Base-by-base conservation (phyloP, 2,797 vertebrate species). In the Semaprochilodus insignis region DNA sequence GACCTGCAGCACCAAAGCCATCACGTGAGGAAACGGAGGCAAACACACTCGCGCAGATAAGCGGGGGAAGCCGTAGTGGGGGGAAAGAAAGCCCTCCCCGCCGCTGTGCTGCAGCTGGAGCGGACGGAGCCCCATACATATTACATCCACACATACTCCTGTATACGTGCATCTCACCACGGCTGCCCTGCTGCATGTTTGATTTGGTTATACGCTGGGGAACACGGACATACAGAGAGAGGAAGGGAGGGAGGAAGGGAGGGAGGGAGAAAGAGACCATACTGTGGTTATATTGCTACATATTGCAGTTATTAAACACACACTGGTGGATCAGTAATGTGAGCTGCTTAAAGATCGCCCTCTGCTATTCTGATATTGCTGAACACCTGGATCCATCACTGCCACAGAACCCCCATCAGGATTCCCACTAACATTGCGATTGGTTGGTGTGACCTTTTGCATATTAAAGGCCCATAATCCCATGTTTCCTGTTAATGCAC, bases 21-120 rank as follows among this genome's bases (percentile, higher is more conserved):
- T 81, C 83, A 85, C 54, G 69, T 78, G 69, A 78, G 78, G 27
- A 40, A 40, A 52, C 55, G 40, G 44, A 60, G 65, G 70, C 70
- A 40, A 70, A 66, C 8, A 36, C 44, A 73, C 59, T 17, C 48
- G 31, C 70, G 27, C 27, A 36, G 63, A 66, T 66, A 34, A 66
- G 31, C 31, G 31, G 7, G 51, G 16, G 25, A 36, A 80, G 62
- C 44, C 34, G 6, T n/a, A 7, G 63, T 21, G 15, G 19, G n/a
- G 15, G 23, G 23, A 23, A 1, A 23, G 7, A 3, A 1, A 21
- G 54, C 54, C 57, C 57, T 60, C 57, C 57, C 57, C 54, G 4
- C 3, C 13, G 40, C 40, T 40, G 40, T 40, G 40, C 40, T 40
- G 40, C 40, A 65, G 27, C 31, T 31, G 13, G 16, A 6, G 59